Evolutionary conservation across 2,797 vertebrate genomes (phyloP).

Genomic region (Synanceia verrucosa): DNA sequence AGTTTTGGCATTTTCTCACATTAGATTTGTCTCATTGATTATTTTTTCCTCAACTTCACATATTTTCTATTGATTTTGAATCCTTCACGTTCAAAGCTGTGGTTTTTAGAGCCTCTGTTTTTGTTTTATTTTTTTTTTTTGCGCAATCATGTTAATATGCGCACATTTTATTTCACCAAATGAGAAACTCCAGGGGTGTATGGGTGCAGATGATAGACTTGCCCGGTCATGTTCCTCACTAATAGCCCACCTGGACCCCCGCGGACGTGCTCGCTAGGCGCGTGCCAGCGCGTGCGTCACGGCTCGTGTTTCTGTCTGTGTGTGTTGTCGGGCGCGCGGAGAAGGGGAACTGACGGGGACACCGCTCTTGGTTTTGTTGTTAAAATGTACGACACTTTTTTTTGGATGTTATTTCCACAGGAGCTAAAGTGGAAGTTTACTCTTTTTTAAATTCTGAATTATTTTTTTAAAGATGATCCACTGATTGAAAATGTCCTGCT

Average conservation of each 20-base stretch:
- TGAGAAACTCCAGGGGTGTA: slow-evolving; percentile 68
- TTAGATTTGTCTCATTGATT: background rate
- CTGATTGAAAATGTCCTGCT: background rate
- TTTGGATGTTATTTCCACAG: slow-evolving; percentile 5
- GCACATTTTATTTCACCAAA: slow-evolving; percentile 71
- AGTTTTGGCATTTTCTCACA: slow-evolving; percentile 20
- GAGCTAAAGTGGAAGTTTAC: background rate
- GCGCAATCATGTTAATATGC: slow-evolving; percentile 62
- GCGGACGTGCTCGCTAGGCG: slow-evolving; percentile 56
- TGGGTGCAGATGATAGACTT: slow-evolving; percentile 72
- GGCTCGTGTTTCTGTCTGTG: slow-evolving; percentile 35
- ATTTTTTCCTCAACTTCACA: background rate
- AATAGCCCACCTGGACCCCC: slow-evolving; percentile 82
- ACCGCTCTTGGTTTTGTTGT: slow-evolving; percentile 43
- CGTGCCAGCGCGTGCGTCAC: slow-evolving; percentile 44
- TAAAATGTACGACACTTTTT: slow-evolving; percentile 36
- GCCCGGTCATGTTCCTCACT: slow-evolving; percentile 79
- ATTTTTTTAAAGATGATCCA: background rate
- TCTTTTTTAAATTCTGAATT: background rate
- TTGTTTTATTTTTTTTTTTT: background rate
- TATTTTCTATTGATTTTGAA: slow-evolving; percentile 6
- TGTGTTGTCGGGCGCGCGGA: slow-evolving; percentile 37
- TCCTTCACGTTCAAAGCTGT: slow-evolving; percentile 22
- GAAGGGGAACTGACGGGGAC: slow-evolving; percentile 67
- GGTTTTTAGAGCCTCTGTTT: slow-evolving; percentile 17